Evolutionary conservation across 2,113 vertebrate genomes (phyloP), one percentile per base, ranked within the genome.

Genomic region (Cheirogaleus medius): DNA sequence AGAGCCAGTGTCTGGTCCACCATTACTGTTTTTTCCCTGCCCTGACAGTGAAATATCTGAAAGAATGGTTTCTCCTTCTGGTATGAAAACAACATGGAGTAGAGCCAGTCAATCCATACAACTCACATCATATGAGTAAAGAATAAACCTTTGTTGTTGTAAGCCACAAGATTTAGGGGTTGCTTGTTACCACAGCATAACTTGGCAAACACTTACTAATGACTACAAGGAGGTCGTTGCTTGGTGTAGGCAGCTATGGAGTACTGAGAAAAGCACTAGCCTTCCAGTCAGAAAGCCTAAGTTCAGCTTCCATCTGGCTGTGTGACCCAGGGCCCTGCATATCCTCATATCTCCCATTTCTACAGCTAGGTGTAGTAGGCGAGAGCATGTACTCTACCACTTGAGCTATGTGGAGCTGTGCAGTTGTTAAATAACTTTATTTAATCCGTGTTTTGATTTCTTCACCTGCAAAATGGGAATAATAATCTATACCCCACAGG

Each of bases 1-100:
- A 23, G 87, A 47, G 44, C 39, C 47, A 25, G 1, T 8, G 8
- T 34, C 0, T 0, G 34, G 34, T 56, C 87, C 0, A 0, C 54
- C 47, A 10, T 56, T 2, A 25, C 49, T 66, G 18, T 47, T 37
- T 15, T 39, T 58, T 44, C 39, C 29, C n/a, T 12, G 29, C 37
- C 9, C 0, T 4, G 15, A 81, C 11, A 74, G 39, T n/a, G 66
- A 34, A 25, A 13, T 2, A 52, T 25, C 58, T 29, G 69, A 77
- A 32, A 58, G 1, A 60, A 18, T 1, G 15, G 49, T 17, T 84
- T 63, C 15, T 69, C 90, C 34, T 58, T 47, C 37, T 39, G 12
- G 21, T 39, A 64, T 4, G 52, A 63, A 23, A 54, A 68, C 60
- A 54, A 25, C 44, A 56, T 6, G 17, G 39, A 25, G 9, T 4